These are phyloP conservation scores for Trachymyrmex septentrionalis DNA, from an alignment of 1,140 invertebrate genomes.

Conservation along the genomic window DNA sequence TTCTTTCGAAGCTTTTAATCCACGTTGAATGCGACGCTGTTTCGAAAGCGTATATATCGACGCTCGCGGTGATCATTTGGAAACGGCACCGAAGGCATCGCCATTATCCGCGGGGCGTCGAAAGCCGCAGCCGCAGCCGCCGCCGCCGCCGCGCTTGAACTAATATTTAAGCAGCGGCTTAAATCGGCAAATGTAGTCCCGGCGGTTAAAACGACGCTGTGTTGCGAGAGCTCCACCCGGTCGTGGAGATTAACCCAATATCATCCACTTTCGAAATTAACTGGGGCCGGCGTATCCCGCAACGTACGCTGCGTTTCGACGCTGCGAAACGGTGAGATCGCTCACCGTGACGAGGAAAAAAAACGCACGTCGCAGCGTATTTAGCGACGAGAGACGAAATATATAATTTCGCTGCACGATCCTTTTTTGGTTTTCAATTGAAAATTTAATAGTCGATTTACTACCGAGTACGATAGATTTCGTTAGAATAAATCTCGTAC, in stretches of 20 bases:
- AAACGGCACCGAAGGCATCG: conserved; percentile 39
- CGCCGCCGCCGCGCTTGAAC: conserved; percentile 53
- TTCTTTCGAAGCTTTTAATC: conserved; percentile 35
- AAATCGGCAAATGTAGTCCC: conserved; percentile 70
- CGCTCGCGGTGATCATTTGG: conserved; percentile 40
- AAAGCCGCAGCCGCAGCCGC: conserved; percentile 44
- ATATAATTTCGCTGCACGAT: background rate
- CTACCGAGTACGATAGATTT: background rate
- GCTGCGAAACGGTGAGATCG: conserved; percentile 15
- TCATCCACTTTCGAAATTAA: conserved; percentile 66
- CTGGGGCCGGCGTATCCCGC: conserved; percentile 15
- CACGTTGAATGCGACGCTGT: conserved; percentile 30
- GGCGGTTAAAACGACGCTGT: conserved; percentile 49
- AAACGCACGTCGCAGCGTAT: background rate
- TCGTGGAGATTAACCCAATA: conserved; percentile 63
- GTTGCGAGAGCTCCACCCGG: conserved; percentile 51
- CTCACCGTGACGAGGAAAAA: background rate
- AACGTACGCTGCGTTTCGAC: conserved; percentile 13
- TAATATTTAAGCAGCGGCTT: conserved; percentile 70
- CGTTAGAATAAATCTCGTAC: conserved; percentile 1
- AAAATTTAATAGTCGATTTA: background rate
- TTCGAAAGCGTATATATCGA: conserved; percentile 11
- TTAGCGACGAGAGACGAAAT: background rate
- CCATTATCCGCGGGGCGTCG: conserved; percentile 52
- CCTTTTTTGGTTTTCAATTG: too few relatives aligned